These are phyloP conservation scores for Sussaba pulchella DNA, from an alignment of 2,888 invertebrate species.

Conservation along the genomic window DNA sequence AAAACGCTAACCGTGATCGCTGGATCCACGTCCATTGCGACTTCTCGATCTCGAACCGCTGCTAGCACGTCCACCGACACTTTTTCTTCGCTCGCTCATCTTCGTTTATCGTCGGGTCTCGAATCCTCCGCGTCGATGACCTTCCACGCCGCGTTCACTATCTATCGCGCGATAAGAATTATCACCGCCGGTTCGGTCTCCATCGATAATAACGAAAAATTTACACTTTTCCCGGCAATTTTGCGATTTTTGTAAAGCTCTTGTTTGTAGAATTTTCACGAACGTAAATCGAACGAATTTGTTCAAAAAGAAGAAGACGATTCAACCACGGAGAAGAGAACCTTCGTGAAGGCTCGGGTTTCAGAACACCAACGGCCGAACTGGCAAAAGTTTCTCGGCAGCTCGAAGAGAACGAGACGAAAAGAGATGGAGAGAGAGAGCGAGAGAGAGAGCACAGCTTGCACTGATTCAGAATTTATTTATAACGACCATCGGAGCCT, in stretches of 20 bases:
- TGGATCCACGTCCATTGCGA: constrained; percentile 79
- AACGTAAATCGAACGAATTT: background rate
- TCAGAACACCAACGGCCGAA: constrained; percentile 65
- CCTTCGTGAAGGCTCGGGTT: constrained; percentile 73
- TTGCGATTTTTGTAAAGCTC: constrained; percentile 49
- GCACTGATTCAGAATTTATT: constrained; percentile 82
- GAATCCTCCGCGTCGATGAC: background rate
- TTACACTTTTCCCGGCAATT: constrained; percentile 5
- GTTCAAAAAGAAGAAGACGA: background rate
- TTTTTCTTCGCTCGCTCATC: constrained; percentile 78
- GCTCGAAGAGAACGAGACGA: no score
- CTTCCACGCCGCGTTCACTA: background rate
- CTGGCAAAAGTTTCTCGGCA: constrained; percentile 11
- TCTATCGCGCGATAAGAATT: constrained; percentile 1
- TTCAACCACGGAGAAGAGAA: constrained; percentile 2
- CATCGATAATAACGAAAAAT: constrained; percentile 34
- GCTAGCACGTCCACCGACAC: constrained; percentile 73
- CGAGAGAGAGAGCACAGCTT: constrained; percentile 68
- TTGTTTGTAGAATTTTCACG: background rate
- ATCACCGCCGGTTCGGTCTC: constrained; percentile 14
- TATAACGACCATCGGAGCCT: constrained; percentile 79
- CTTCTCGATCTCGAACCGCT: constrained; percentile 80
- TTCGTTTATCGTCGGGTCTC: background rate
- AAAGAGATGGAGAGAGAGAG: constrained; percentile 8
- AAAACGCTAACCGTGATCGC: constrained; percentile 78